Evolutionary conservation across 2,797 vertebrate species (phyloP).

Genomic region (Pseudochirops corinnae): DNA sequence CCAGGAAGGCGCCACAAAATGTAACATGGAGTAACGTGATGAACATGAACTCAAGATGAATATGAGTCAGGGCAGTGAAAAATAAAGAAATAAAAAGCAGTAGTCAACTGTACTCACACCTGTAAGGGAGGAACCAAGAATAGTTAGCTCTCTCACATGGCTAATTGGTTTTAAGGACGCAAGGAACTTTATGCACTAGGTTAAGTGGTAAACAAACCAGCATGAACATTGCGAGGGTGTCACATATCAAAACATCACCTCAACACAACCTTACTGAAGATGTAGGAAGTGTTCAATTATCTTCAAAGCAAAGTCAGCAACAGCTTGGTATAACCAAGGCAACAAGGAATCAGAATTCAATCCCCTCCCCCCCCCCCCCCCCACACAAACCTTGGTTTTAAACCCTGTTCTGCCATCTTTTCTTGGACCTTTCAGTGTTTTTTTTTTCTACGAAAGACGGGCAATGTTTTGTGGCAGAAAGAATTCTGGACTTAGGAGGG

Average conservation of each 20-base stretch:
- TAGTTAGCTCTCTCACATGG: slow-evolving; percentile 57
- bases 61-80: slow-evolving; percentile 44
- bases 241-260: slow-evolving; percentile 70
- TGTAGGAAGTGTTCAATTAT: slow-evolving; percentile 12
- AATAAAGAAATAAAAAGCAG: slow-evolving; percentile 31
- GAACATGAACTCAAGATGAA: background rate
- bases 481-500: background rate
- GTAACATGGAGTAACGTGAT: slow-evolving; percentile 29
- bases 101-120: slow-evolving; percentile 37
- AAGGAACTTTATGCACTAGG: slow-evolving; percentile 68
- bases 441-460: slow-evolving; percentile 28
- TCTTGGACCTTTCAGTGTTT: slow-evolving; percentile 22
- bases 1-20: slow-evolving; percentile 43
- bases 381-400: slow-evolving; percentile 10
- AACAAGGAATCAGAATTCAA: slow-evolving; percentile 28
- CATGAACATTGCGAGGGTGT: slow-evolving; percentile 50
- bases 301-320: background rate
- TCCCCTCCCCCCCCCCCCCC: slow-evolving; percentile 31
- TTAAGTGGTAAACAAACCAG: slow-evolving; percentile 71
- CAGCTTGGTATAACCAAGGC: slow-evolving; percentile 17
- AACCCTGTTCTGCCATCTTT: background rate
- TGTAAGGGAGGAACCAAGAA: slow-evolving; percentile 30
- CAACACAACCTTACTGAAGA: background rate
- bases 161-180: slow-evolving; percentile 68
- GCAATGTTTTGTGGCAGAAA: background rate